Evolutionary conservation across 2,888 invertebrate species (phyloP), one percentile per base, ranked within the genome.

Genomic region (Coecobrya sp.): DNA sequence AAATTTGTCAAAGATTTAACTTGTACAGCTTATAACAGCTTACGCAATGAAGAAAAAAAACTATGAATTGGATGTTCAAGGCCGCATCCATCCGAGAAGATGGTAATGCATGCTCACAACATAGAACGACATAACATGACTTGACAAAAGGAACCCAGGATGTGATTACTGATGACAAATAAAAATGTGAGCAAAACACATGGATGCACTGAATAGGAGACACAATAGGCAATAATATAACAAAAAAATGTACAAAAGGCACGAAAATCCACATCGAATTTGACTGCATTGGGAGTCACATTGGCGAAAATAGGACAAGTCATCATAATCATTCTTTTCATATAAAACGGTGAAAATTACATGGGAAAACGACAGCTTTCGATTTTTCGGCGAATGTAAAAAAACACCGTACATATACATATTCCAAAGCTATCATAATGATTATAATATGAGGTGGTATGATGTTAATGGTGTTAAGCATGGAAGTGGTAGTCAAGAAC

Each of bases 331-430:
- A 68, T 49, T 13, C 13, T 13, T 13, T 49, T 49, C 49, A 49
- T 49, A 13, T n/a, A 68, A 36, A 3, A 16, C 1, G 11, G 27
- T 65, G 27, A 68, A 36, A 55, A 55, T 13, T 13, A 59, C 59
- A 62, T 0, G n/a, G 8, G 25, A 65, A 65, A 25, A 22, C 65
- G 65, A 25, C 65, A 27, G 65, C 65, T 65, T 65, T 65, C 65
- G 65, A 65, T 65, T 65, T 65, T 65, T 65, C 65, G 65, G 65
- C 65, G 65, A 25, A 65, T 65, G 65, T 65, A 65, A 59, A 59
- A 59, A n/a, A 22, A 2, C 22, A 59, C 19, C 10, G 11, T 3
- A 10, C 4, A 10, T 7, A 10, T 49, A 49, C 7, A 11, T 49
- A 13, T 49, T 49, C 13, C 11, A 11, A 49, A 42, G 42, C 11